phyloP scores from a whole-genome alignment of 2,797 vertebrate genomes.

The Tokudaia muenninki region DNA sequence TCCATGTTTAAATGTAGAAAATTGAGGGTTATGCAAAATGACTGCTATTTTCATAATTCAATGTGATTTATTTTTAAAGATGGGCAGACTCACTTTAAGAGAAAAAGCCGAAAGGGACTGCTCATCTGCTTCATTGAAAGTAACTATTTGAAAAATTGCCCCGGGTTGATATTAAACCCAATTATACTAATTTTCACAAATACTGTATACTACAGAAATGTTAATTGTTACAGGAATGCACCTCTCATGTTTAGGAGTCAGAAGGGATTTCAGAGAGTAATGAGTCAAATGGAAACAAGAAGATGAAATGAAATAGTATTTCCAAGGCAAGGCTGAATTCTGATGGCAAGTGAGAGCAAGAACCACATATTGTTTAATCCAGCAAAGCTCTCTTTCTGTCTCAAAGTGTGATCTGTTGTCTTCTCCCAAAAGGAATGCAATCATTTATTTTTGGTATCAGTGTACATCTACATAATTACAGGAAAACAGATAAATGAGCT shows the following conservation, averaged over 20 bases:
- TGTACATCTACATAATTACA: neutral
- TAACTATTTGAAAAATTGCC: neutral
- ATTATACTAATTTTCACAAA: constrained; percentile 10
- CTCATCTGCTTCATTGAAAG: neutral
- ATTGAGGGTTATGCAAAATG: neutral
- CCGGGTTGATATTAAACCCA: neutral
- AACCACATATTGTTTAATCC: neutral
- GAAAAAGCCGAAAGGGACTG: neutral
- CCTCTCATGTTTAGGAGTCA: neutral
- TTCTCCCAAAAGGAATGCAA: neutral
- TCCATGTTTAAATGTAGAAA: neutral
- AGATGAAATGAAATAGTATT: neutral
- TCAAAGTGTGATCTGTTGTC: neutral
- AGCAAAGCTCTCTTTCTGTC: neutral
- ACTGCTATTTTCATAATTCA: neutral
- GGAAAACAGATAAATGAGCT: constrained; percentile 6
- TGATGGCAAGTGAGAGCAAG: neutral
- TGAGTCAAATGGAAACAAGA: neutral
- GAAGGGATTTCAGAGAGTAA: neutral
- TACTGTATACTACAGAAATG: neutral
- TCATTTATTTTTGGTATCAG: neutral
- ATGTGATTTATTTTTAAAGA: constrained; percentile 17
- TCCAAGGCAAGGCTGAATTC: neutral
- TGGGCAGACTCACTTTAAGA: neutral
- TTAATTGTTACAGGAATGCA: neutral